Evolutionary conservation across 2,888 invertebrate genomes (phyloP).

Genomic region (Muschampia plurimacula): DNA sequence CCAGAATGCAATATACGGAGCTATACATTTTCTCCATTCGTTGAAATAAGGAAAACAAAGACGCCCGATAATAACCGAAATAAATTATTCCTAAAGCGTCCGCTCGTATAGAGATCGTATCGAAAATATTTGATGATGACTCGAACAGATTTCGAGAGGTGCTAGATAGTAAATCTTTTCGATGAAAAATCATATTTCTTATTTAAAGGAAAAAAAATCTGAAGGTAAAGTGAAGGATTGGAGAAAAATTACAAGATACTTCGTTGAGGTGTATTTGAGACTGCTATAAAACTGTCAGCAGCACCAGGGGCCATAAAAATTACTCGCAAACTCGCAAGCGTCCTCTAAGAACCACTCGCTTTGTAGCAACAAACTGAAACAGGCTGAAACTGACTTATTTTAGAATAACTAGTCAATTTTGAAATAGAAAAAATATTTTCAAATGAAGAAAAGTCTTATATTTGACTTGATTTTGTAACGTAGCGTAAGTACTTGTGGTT

Average conservation of each 20-base stretch:
- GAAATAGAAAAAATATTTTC: neutral
- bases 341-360: constrained; percentile 51
- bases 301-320: constrained; percentile 73
- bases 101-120: constrained; percentile 57
- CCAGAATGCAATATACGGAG: constrained; percentile 13
- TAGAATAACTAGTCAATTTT: neutral
- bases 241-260: constrained; percentile 54
- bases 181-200: constrained; percentile 24
- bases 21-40: constrained; percentile 50
- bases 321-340: constrained; percentile 56
- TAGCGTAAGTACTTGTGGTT: neutral
- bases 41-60: constrained; percentile 58
- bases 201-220: constrained; percentile 13
- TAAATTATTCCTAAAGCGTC: constrained; percentile 71
- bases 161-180: constrained; percentile 12
- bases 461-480: no score
- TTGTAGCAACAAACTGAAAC: constrained; percentile 57
- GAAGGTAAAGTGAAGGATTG: constrained; percentile 54
- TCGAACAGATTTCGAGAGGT: constrained; percentile 55
- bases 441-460: neutral
- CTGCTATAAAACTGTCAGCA: constrained; percentile 73
- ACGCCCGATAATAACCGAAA: constrained; percentile 61
- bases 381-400: constrained; percentile 31
- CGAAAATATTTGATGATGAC: constrained; percentile 64
- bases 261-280: constrained; percentile 65